phyloP scores from a whole-genome alignment of 2,113 vertebrate species.

The Menura novaehollandiae region DNA sequence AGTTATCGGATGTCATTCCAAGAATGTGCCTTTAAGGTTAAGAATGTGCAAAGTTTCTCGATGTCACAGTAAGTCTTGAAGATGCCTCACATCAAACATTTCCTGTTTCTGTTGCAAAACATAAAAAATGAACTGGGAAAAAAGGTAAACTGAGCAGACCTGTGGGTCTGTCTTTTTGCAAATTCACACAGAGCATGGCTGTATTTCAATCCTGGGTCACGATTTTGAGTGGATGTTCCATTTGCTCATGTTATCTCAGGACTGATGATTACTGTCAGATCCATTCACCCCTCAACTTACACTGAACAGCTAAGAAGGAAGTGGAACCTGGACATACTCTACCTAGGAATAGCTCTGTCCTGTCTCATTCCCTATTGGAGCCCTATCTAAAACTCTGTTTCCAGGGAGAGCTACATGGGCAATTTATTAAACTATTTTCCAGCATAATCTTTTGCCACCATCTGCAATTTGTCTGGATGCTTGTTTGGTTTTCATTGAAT shows the following conservation, averaged over 20 bases:
- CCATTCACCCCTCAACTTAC: neutral
- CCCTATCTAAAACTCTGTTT: neutral
- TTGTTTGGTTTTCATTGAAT: neutral
- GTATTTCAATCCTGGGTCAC: neutral
- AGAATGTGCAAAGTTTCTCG: slow-evolving; percentile 38
- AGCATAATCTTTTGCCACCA: neutral
- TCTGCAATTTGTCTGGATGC: neutral
- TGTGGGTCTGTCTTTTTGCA: neutral
- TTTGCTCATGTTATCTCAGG: neutral
- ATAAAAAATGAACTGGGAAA: neutral
- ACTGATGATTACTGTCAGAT: neutral
- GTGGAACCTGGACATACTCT: neutral
- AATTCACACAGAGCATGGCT: neutral
- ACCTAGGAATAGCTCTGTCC: neutral
- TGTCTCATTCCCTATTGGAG: neutral
- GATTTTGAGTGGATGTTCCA: neutral
- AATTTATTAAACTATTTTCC: neutral
- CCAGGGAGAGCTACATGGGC: neutral
- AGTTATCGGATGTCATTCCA: slow-evolving; percentile 40
- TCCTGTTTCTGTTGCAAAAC: slow-evolving; percentile 50
- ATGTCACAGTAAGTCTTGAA: slow-evolving; percentile 33
- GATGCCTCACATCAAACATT: slow-evolving; percentile 56
- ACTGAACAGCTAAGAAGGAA: neutral
- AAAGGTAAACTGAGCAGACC: neutral
- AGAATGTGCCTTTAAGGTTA: slow-evolving; percentile 54